Conservation (phyloP, 2,113 vertebrate species). For the Microtus richardsoni region DNA sequence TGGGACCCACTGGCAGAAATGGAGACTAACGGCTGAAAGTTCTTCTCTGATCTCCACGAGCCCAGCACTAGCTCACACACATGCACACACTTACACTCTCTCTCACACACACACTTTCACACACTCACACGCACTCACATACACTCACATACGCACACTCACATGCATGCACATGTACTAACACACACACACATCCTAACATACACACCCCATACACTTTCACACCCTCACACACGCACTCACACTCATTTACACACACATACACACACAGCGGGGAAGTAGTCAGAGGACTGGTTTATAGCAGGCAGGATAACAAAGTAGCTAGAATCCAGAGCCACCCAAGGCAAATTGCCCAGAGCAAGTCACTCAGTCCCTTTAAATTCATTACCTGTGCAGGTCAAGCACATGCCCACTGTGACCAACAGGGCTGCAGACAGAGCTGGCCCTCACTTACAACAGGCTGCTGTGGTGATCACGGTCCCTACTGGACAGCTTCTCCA, state of each 20-base stretch:
- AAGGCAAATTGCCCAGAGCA: rapidly evolving
- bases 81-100: no score
- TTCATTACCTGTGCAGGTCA: not conserved
- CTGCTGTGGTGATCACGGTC: rapidly evolving
- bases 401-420: rapidly evolving
- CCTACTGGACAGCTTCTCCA: not conserved
- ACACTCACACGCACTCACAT: no score
- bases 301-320: not conserved
- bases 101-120: no score
- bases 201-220: no score
- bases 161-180: no score
- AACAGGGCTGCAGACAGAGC: no score
- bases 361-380: not conserved
- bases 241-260: not conserved
- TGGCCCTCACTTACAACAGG: rapidly evolving
- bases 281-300: not conserved
- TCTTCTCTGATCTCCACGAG: not conserved
- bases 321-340: not conserved
- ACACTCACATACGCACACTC: not conserved
- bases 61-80: no score
- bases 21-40: not conserved
- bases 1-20: rapidly evolving
- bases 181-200: no score
- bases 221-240: no score
- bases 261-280: not conserved